Conservation (phyloP, 1,140 invertebrate species). For the Heliconius himera region DNA sequence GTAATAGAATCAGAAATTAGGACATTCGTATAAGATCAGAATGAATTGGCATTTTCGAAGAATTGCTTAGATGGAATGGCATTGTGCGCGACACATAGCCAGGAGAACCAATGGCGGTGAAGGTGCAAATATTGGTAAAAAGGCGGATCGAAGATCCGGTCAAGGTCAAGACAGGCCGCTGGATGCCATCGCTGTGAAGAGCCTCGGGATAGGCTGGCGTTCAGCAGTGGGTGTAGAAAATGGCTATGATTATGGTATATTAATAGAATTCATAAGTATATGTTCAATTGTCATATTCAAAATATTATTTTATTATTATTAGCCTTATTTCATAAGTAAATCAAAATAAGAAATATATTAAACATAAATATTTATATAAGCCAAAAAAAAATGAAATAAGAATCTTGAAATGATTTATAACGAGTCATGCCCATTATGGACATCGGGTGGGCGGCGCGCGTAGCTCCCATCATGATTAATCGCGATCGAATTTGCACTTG, state of each 20-base stretch:
- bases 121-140: no score
- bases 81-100: no score
- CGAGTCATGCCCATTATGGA: not conserved
- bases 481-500: conserved; percentile 52
- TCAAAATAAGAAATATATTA: not conserved
- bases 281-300: not conserved
- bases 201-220: no score
- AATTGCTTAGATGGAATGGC: no score
- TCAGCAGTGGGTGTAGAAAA: no score
- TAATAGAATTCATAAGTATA: not conserved
- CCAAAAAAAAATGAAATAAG: not conserved
- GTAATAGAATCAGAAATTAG: no score
- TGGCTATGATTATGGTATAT: not conserved
- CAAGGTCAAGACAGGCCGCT: no score
- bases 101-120: no score
- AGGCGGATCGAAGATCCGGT: no score
- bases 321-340: not conserved
- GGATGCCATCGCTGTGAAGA: no score
- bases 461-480: conserved; percentile 48
- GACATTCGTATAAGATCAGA: no score
- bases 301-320: not conserved
- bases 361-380: not conserved
- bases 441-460: not conserved
- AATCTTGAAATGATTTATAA: not conserved
- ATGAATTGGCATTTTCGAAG: no score